Percentiles rank a stretch among this genome's conserved stretches.
Conservation (phyloP, 2,113 vertebrate species). For the Pandion haliaetus region DNA sequence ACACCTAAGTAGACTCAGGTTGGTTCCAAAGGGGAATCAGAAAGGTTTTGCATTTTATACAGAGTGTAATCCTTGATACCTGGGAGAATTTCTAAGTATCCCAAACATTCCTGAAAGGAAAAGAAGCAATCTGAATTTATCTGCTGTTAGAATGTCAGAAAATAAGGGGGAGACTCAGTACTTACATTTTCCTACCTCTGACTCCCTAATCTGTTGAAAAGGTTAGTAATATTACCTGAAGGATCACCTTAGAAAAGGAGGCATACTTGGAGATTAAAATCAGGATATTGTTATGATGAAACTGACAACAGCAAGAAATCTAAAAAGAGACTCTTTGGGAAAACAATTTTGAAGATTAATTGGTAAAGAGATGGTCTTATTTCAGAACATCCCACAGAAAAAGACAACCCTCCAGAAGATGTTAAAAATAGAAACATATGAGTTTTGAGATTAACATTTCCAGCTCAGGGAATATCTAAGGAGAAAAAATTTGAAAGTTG, state of each 20-base stretch:
- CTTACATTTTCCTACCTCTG: neutral
- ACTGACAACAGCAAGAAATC: neutral
- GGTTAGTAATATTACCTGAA: neutral
- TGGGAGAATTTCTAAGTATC: neutral
- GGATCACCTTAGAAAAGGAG: neutral
- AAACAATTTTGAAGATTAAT: neutral
- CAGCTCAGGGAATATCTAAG: neutral
- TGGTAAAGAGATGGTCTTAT: neutral
- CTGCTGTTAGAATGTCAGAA: neutral
- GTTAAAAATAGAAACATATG: neutral
- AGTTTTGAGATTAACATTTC: conserved; percentile 21
- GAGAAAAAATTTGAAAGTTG: neutral
- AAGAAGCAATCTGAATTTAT: neutral
- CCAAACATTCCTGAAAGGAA: neutral
- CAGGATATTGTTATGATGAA: neutral
- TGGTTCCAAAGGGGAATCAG: neutral
- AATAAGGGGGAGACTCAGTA: neutral
- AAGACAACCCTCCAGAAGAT: neutral
- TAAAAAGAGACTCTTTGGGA: neutral
- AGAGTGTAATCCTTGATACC: neutral
- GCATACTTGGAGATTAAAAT: neutral
- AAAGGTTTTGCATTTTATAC: neutral
- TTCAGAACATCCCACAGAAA: neutral
- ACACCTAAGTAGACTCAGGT: neutral
- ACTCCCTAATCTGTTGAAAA: neutral